Evolutionary conservation across 2,888 invertebrate genomes (phyloP).

Genomic region (Lydus trimaculatus): DNA sequence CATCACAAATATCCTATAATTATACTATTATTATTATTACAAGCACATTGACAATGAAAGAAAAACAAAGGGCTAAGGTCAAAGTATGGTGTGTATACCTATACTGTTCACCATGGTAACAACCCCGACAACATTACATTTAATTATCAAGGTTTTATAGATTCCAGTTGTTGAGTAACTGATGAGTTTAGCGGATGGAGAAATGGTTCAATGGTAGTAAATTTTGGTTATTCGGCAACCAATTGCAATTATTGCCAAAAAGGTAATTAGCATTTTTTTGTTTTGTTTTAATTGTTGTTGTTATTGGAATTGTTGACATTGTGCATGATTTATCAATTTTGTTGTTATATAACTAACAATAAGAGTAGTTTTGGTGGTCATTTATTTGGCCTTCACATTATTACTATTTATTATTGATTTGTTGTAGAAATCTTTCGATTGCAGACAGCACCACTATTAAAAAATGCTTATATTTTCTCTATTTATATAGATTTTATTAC

Average conservation of each 20-base stretch:
- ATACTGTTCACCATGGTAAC: not conserved
- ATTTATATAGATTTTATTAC: not conserved
- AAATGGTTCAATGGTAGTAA: constrained; percentile 93
- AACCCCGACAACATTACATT: not conserved
- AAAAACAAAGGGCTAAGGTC: not conserved
- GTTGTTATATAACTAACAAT: too few species aligned
- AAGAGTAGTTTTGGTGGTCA: not conserved
- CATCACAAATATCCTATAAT: not conserved
- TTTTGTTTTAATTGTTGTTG: too few species aligned
- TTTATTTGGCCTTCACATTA: constrained; percentile 17
- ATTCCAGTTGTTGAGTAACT: not conserved
- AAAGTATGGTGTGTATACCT: not conserved
- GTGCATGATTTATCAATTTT: too few species aligned
- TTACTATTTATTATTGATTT: constrained; percentile 14
- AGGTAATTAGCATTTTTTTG: too few species aligned
- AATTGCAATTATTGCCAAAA: constrained; percentile 83
- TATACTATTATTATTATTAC: not conserved
- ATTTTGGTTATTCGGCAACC: constrained; percentile 90
- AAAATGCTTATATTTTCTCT: too few species aligned
- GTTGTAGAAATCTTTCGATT: not conserved
- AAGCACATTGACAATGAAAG: not conserved
- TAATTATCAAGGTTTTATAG: not conserved
- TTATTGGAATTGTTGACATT: too few species aligned
- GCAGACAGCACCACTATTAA: too few species aligned
- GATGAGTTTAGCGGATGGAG: constrained; percentile 70